Conservation (phyloP, 2,888 invertebrate genomes). For the Ypsolopha scabrella region DNA sequence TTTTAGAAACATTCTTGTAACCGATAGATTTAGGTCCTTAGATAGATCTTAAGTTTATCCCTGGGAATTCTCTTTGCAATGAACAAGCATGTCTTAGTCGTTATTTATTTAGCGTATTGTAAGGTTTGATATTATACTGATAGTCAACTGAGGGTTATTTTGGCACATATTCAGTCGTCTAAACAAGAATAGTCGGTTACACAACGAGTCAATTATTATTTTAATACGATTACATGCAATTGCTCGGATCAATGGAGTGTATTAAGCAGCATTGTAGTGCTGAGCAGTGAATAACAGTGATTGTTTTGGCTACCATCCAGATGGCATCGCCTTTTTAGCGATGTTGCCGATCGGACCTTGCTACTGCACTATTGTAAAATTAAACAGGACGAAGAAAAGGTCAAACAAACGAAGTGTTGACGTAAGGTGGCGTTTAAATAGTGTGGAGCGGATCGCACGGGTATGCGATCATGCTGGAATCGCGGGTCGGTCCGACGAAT, state of each 20-base stretch:
- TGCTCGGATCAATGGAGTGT: constrained; percentile 5
- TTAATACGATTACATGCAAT: constrained; percentile 3
- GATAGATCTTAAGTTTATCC: too few species aligned
- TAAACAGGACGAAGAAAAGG: neutral
- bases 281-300: constrained; percentile 64
- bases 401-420: neutral
- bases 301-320: constrained; percentile 64
- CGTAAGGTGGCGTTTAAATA: constrained; percentile 1
- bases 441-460: constrained; percentile 12
- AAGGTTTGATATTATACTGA: too few species aligned
- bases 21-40: constrained; percentile 21
- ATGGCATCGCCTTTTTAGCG: constrained; percentile 53
- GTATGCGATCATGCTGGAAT: constrained; percentile 25
- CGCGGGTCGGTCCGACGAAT: constrained; percentile 13
- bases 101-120: too few species aligned
- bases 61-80: too few species aligned
- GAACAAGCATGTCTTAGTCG: too few species aligned
- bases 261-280: constrained; percentile 15
- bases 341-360: constrained; percentile 29
- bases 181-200: neutral
- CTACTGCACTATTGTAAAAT: neutral
- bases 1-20: neutral
- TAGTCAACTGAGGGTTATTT: too few species aligned
- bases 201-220: constrained; percentile 1
- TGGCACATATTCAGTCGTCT: too few species aligned